These are phyloP conservation scores for Tholera decimalis DNA, from an alignment of 2,888 invertebrate species.

Conservation along the genomic window DNA sequence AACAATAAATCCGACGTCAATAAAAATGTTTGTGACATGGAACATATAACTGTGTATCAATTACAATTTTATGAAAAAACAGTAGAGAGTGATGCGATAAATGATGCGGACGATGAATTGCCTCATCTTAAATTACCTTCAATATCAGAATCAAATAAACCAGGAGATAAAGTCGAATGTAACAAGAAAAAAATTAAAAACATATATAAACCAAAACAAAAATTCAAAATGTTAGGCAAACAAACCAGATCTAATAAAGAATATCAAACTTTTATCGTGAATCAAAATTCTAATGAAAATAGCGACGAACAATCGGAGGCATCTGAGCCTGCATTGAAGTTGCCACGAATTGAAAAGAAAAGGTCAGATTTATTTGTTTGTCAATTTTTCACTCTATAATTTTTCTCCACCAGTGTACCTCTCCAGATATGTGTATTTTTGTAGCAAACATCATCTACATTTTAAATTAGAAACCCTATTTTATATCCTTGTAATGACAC, in stretches of 20 bases:
- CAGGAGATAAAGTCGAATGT: slow-evolving; percentile 69
- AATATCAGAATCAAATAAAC: slow-evolving; percentile 80
- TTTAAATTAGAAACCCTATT: background rate
- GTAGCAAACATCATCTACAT: background rate
- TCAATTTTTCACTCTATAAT: slow-evolving; percentile 30
- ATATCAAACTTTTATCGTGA: slow-evolving; percentile 82
- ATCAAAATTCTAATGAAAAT: slow-evolving; percentile 74
- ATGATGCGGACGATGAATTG: slow-evolving; percentile 39
- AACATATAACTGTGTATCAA: slow-evolving; percentile 85
- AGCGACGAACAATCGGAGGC: slow-evolving; percentile 80
- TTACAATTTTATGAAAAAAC: slow-evolving; percentile 76
- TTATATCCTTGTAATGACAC: slow-evolving; percentile 10
- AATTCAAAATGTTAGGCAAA: slow-evolving; percentile 78
- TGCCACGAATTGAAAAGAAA: slow-evolving; percentile 86
- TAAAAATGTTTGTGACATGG: slow-evolving; percentile 81
- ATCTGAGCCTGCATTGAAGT: slow-evolving; percentile 85
- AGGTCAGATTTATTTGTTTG: slow-evolving; percentile 79
- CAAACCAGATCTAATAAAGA: slow-evolving; percentile 77
- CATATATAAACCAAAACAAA: slow-evolving; percentile 77
- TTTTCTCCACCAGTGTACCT: slow-evolving; percentile 11
- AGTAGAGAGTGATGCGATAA: slow-evolving; percentile 45
- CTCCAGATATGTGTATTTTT: background rate
- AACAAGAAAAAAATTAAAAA: slow-evolving; percentile 77
- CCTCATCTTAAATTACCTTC: slow-evolving; percentile 80
- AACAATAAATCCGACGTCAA: slow-evolving; percentile 40